Percentiles rank a stretch among this genome's conserved stretches.
Evolutionary conservation across 2,113 vertebrate genomes (phyloP).

Genomic region (Gambusia affinis): DNA sequence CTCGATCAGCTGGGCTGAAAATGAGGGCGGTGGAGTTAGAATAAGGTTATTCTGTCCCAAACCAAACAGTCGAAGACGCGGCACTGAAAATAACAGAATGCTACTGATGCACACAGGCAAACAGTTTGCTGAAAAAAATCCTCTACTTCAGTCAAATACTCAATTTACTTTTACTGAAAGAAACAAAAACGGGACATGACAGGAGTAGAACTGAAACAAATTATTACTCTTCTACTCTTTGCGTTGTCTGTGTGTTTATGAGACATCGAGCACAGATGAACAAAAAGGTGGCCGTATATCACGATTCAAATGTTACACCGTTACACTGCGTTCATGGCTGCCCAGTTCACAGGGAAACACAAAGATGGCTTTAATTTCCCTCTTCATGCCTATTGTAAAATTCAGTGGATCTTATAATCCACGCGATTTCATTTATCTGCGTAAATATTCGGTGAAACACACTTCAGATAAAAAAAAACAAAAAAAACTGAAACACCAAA

Average conservation of each 20-base stretch:
- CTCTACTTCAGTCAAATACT: neutral
- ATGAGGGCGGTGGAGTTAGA: neutral
- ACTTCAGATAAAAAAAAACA: neutral
- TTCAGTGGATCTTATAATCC: constrained; percentile 1
- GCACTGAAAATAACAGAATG: neutral
- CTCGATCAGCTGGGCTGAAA: constrained; percentile 28
- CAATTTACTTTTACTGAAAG: neutral
- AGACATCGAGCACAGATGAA: constrained; percentile 57
- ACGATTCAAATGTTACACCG: too few species aligned
- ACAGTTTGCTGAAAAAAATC: neutral
- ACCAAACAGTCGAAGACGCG: neutral
- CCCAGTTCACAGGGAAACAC: too few species aligned
- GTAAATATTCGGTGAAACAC: constrained; percentile 15
- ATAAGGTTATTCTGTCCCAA: neutral
- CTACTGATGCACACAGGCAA: neutral
- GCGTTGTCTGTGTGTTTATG: constrained; percentile 19
- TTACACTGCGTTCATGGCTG: too few species aligned
- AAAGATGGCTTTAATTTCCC: neutral
- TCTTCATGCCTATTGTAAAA: neutral
- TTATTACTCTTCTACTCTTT: constrained; percentile 14
- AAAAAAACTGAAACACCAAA: constrained; percentile 8
- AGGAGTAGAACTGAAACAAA: constrained; percentile 30
- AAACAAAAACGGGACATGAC: constrained; percentile 7
- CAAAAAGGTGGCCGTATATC: constrained; percentile 26
- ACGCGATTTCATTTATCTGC: constrained; percentile 8